Evolutionary conservation across 2,113 vertebrate species (phyloP).

Genomic region (Corythornis madagascariensis): DNA sequence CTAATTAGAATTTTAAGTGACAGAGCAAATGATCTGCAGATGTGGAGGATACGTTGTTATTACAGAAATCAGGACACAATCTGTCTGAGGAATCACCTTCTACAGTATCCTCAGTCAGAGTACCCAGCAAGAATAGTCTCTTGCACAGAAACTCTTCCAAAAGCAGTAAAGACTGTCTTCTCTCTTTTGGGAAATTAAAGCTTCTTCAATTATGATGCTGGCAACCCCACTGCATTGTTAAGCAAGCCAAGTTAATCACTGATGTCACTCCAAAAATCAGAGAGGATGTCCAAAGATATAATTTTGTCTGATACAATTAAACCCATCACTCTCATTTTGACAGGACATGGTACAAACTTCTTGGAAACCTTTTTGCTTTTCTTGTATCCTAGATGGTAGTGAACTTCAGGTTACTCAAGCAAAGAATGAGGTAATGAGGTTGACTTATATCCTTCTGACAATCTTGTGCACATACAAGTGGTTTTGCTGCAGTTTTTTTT

Average conservation of each 20-base stretch:
- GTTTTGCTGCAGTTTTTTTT: background rate
- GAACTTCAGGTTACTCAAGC: background rate
- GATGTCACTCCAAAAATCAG: background rate
- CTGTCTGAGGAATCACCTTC: background rate
- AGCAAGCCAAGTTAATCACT: background rate
- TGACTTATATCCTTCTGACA: background rate
- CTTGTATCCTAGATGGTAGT: background rate
- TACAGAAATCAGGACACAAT: background rate
- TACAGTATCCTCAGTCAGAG: background rate
- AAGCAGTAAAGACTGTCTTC: background rate
- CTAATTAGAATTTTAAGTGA: background rate
- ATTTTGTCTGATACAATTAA: constrained; percentile 3
- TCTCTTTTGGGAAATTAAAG: constrained; percentile 26
- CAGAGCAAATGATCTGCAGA: background rate
- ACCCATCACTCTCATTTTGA: background rate
- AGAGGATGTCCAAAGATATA: background rate
- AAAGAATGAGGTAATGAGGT: background rate
- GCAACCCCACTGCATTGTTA: background rate
- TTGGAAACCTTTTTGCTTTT: background rate
- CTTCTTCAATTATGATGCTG: background rate
- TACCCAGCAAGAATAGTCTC: background rate
- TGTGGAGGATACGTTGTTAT: background rate
- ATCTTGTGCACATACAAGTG: background rate
- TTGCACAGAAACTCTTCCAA: background rate
- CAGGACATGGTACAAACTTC: background rate